Base-by-base conservation (phyloP, 2,888 invertebrate genomes). In the Molanna angustata region DNA sequence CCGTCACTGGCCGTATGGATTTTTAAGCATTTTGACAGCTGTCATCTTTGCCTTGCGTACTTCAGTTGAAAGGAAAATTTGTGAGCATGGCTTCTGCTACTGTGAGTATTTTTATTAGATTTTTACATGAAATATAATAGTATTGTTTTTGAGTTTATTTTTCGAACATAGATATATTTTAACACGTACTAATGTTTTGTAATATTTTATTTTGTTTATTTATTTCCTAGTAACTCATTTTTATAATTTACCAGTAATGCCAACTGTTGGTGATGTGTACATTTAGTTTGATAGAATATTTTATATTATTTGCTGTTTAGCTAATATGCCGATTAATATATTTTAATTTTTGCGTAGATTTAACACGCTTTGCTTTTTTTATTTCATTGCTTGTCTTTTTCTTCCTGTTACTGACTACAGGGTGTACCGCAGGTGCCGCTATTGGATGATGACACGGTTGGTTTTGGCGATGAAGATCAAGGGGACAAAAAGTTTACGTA, bases 381-480 rank as follows among this genome's bases (percentile, higher is more conserved):
- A n/a, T 52, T 51, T 50, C 22, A 52, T 47, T 45, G 22, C 57
- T 41, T 50, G 41, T 37, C 49, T 49, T 53, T 20, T 47, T 51
- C 56, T 51, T 50, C 31, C 47, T 43, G 37, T 42, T 39, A 56
- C 22, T 48, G 33, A 51, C 20, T 32, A 74, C 73, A 74, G 55
- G 71, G 70, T 73, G 73, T 76, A 73, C 80, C 78, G 49, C 75
- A 91, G 92, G 86, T 90, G 76, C 88, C 94, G 67, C 75, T 91
- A 64, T 80, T 91, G 65, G 89, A 89, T 63, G 90, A 92, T 66
- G 92, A 92, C 71, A 89, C 90, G 20, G 79, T 91, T 61, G 90
- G 87, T 39, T 92, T 92, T 64, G 92, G 91, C 0, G 91, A 92
- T 60, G 92, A 92, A 69, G 89, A 90, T 64, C 77, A 78, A 43